phyloP scores from a whole-genome alignment of 92 coral and sea anemone species.

The Parazoanthus atlanticus region DNA sequence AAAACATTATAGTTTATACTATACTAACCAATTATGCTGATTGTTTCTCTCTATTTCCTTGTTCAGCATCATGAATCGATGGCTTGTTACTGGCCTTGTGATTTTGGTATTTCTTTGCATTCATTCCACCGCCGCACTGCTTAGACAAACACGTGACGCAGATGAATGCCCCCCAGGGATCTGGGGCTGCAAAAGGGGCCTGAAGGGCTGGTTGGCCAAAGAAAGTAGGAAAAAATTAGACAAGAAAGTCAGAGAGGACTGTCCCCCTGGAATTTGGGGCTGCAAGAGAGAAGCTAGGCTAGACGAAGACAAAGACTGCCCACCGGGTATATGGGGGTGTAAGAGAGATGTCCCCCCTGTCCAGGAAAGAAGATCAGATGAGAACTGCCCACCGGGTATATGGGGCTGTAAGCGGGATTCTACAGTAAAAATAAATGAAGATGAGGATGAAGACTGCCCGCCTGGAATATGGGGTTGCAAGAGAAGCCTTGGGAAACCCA shows the following conservation, averaged over 20 bases:
- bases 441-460: constrained; percentile 23
- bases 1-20: background rate
- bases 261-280: constrained; percentile 17
- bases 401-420: constrained; percentile 36
- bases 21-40: background rate
- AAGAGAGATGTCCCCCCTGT: constrained; percentile 17
- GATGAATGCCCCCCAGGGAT: constrained; percentile 35
- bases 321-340: constrained; percentile 42
- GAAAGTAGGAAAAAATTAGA: background rate
- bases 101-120: constrained; percentile 24
- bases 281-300: background rate
- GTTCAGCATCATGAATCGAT: constrained; percentile 4
- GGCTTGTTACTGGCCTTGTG: constrained; percentile 11
- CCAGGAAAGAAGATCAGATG: background rate
- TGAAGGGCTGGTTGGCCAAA: constrained; percentile 3
- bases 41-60: background rate
- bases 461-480: constrained; percentile 33
- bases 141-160: constrained; percentile 9
- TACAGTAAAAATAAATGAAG: background rate
- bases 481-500: background rate
- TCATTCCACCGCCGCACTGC: background rate
- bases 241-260: constrained; percentile 3
- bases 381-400: constrained; percentile 31
- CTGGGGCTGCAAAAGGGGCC: constrained; percentile 41
- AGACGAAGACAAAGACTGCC: constrained; percentile 23